Evolutionary conservation across 2,113 vertebrate genomes (phyloP).

Genomic region (Larimichthys crocea): DNA sequence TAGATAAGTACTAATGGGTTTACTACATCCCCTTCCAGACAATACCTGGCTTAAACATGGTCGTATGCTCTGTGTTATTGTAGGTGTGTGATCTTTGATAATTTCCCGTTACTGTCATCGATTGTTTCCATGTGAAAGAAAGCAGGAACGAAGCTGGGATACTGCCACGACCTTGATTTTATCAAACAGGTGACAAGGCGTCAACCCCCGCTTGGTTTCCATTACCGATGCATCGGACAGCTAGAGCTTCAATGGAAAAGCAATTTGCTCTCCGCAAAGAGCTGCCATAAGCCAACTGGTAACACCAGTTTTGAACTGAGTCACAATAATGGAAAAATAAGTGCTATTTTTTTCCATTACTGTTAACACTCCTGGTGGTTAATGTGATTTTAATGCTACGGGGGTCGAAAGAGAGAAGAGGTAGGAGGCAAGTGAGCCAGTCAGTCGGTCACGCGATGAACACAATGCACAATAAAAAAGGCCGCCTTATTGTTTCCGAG

Average conservation of each 20-base stretch:
- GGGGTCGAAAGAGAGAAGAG: not conserved
- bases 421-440: conserved; percentile 9
- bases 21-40: not conserved
- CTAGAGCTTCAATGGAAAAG: not conserved
- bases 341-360: not conserved
- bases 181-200: not conserved
- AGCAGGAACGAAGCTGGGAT: not conserved
- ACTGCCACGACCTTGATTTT: not conserved
- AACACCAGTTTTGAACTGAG: not conserved
- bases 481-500: conserved; percentile 24
- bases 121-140: not conserved
- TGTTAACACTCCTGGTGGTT: not conserved
- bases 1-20: not conserved
- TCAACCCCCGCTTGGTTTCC: not conserved
- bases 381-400: not conserved
- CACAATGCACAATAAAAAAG: not conserved
- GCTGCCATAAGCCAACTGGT: not conserved
- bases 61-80: not conserved
- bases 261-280: not conserved
- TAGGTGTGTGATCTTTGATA: not conserved
- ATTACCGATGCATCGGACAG: not conserved
- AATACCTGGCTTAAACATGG: not conserved
- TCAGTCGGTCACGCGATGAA: conserved; percentile 30
- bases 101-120: not conserved
- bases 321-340: not conserved